Conservation (phyloP, 2,113 vertebrate genomes). For the Glaucomys volans region DNA sequence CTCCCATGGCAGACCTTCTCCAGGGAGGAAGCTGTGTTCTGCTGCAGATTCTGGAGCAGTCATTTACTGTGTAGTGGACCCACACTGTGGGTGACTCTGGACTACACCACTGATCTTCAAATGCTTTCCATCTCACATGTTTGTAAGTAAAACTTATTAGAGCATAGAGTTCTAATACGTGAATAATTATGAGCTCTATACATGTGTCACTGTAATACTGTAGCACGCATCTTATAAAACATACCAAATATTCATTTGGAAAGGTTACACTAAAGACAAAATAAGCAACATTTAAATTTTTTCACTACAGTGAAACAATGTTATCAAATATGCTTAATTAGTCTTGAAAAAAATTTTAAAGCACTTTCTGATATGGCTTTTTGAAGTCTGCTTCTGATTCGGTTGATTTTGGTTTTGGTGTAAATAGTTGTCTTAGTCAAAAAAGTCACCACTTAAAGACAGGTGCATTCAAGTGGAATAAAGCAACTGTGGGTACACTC, state of each 20-base stretch:
- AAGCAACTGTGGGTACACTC: background rate
- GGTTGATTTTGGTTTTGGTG: slow-evolving; percentile 22
- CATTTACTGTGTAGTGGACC: background rate
- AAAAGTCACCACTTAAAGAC: background rate
- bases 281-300: background rate
- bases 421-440: background rate
- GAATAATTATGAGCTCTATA: background rate
- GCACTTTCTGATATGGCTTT: background rate
- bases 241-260: background rate
- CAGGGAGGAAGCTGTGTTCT: too few species aligned
- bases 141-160: background rate
- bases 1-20: too few species aligned
- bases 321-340: background rate
- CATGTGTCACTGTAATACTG: background rate
- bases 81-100: background rate
- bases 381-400: background rate
- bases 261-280: background rate
- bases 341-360: background rate
- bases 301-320: background rate
- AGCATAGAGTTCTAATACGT: background rate
- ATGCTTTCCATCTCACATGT: background rate
- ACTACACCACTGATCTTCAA: background rate
- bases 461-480: background rate
- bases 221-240: background rate
- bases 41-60: background rate